Evolutionary conservation across 2,888 invertebrate genomes (phyloP).

Genomic region (Merodon equestris): DNA sequence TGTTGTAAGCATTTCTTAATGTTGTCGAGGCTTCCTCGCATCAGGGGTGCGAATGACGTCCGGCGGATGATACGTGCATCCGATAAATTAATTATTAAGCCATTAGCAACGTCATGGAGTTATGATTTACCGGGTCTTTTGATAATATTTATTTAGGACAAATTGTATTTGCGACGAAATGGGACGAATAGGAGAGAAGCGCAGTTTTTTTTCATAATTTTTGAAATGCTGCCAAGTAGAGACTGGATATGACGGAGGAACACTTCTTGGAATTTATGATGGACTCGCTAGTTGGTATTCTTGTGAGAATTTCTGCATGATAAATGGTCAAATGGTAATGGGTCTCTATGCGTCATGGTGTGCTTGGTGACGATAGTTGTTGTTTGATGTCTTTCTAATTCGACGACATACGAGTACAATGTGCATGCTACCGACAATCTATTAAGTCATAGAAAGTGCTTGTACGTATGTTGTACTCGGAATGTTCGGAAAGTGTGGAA

Average conservation of each 20-base stretch:
- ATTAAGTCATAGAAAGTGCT: constrained; percentile 23
- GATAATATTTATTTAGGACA: constrained; percentile 49
- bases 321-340: constrained; percentile 55
- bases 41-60: constrained; percentile 40
- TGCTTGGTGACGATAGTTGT: neutral
- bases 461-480: neutral
- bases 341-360: constrained; percentile 21
- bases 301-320: constrained; percentile 47
- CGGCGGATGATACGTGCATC: constrained; percentile 24
- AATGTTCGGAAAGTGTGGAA: constrained; percentile 2
- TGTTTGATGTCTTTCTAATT: constrained; percentile 48
- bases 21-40: constrained; percentile 23
- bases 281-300: constrained; percentile 49
- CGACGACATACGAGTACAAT: constrained; percentile 8
- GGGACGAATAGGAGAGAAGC: constrained; percentile 10
- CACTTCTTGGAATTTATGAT: constrained; percentile 25
- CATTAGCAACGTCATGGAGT: constrained; percentile 57
- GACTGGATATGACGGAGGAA: neutral
- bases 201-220: neutral
- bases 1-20: constrained; percentile 63
- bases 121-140: constrained; percentile 42
- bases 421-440: neutral
- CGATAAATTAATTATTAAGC: constrained; percentile 54
- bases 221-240: constrained; percentile 47
- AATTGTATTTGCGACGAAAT: constrained; percentile 42